Base-by-base conservation (phyloP, 2,797 vertebrate genomes). In the Argya squamiceps region DNA sequence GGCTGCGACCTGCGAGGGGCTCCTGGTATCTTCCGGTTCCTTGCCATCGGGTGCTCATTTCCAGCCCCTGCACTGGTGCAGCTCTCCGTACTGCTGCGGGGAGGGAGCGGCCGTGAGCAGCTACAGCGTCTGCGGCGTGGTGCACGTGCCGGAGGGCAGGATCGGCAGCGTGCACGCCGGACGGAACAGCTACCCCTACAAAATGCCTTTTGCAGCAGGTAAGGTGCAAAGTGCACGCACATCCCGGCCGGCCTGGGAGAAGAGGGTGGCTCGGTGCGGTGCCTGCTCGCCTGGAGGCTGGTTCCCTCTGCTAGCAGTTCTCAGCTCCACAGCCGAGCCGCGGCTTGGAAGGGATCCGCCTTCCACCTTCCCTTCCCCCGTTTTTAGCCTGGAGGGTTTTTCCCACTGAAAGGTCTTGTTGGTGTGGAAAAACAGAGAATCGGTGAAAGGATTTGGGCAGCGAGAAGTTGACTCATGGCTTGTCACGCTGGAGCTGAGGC, bases 171-270 rank as follows among this genome's bases (percentile, higher is more conserved):
- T 98, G 97, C 98, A 96, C 68, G 70, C 98, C 6, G 98, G 98
- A 91, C 98, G 98, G 97, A 98, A 96, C 94, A 97, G 97, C 97
- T 99, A 98, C 97, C 98, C 98, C 97, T 98, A 98, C 96, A 98
- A 98, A 97, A 98, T 99, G 98, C 98, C 98, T 98, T 98, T 98
- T 96, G 98, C 99, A 97, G 98, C 98, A 98, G 99, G 99, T 99
- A 97, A 98, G 98, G 89, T 10, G 62, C 55, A 20, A 44, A 59
- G 52, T 1, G 29, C 7, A 4, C 52, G 56, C 37, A 6, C 16
- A 16, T 22, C 41, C 39, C 4, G 0, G 13, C 32, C 3, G 6
- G 41, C 81, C 74, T 11, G 24, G 77, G 82, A 71, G 64, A 19
- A 53, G 70, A 47, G 88, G 78, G 84, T 46, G 74, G 55, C 67